Percentiles rank a stretch among this genome's conserved stretches.
phyloP scores from a whole-genome alignment of 2,888 invertebrate genomes.

The Netelia inedita region DNA sequence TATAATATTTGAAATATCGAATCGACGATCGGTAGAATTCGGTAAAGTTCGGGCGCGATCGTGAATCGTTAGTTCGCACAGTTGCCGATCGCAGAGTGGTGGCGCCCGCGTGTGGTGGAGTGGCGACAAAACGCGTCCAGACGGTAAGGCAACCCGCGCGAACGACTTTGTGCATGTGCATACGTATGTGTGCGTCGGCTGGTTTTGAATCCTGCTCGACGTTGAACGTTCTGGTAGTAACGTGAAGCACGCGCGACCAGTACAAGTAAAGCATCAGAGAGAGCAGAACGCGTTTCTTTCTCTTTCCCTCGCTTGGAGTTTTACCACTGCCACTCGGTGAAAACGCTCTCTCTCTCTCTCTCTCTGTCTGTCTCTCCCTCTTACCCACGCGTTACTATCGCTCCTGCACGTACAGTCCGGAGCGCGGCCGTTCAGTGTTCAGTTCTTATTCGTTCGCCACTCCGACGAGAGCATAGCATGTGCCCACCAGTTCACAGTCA shows the following conservation, averaged over 20 bases:
- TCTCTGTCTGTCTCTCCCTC: constrained; percentile 10
- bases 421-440: constrained; percentile 46
- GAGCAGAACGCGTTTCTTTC: background rate
- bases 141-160: constrained; percentile 2
- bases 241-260: constrained; percentile 8
- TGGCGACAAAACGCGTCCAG: background rate
- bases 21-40: constrained; percentile 38
- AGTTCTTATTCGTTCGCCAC: constrained; percentile 72
- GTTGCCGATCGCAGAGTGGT: background rate
- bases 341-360: constrained; percentile 32
- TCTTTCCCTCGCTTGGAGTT: constrained; percentile 21
- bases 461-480: constrained; percentile 79
- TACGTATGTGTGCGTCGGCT: background rate
- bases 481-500: constrained; percentile 80
- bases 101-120: background rate
- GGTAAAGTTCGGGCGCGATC: constrained; percentile 13
- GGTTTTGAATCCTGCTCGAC: constrained; percentile 22
- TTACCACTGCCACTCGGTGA: constrained; percentile 23
- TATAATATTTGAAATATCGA: background rate
- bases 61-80: constrained; percentile 23
- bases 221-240: constrained; percentile 6
- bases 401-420: background rate
- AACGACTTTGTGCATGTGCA: background rate
- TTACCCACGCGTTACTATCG: constrained; percentile 1
- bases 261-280: constrained; percentile 5